These are phyloP conservation scores for Pitta sordida DNA, from an alignment of 2,113 vertebrate species.

Conservation along the genomic window DNA sequence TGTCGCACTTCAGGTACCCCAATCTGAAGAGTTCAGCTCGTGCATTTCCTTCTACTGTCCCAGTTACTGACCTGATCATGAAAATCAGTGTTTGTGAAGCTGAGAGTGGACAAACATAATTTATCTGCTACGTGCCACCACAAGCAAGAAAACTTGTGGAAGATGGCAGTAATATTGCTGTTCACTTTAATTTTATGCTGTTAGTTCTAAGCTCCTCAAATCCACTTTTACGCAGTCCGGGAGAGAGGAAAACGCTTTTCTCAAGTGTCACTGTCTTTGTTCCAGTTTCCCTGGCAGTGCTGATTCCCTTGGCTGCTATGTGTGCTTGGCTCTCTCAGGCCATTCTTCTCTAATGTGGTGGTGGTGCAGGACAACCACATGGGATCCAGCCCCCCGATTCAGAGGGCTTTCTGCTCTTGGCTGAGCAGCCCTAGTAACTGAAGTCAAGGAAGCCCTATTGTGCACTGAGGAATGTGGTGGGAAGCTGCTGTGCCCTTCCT, in stretches of 20 bases:
- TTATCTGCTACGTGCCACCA: neutral
- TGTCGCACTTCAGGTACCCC: neutral
- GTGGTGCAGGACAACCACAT: slow-evolving; percentile 10
- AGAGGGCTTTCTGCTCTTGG: neutral
- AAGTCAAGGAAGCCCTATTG: slow-evolving; percentile 56
- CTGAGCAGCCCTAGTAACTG: slow-evolving; percentile 49
- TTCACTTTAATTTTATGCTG: neutral
- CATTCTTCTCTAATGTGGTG: neutral
- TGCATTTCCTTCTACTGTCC: neutral
- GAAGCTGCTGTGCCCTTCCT: slow-evolving; percentile 49
- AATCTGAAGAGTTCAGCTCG: neutral
- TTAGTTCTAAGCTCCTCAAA: neutral
- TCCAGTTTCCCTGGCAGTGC: slow-evolving; percentile 26
- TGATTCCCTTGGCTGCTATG: slow-evolving; percentile 24
- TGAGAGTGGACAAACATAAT: neutral
- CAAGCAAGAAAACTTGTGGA: neutral
- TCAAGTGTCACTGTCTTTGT: neutral
- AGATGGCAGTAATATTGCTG: neutral
- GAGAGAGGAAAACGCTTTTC: neutral
- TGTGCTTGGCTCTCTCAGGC: slow-evolving; percentile 25
- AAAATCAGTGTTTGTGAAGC: neutral
- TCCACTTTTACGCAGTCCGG: neutral
- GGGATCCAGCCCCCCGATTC: neutral
- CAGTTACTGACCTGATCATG: neutral
- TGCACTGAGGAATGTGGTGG: slow-evolving; percentile 50